Evolutionary conservation across 2,113 vertebrate genomes (phyloP), one percentile per base, ranked within the genome.

Genomic region (Mystacornis crossleyi): DNA sequence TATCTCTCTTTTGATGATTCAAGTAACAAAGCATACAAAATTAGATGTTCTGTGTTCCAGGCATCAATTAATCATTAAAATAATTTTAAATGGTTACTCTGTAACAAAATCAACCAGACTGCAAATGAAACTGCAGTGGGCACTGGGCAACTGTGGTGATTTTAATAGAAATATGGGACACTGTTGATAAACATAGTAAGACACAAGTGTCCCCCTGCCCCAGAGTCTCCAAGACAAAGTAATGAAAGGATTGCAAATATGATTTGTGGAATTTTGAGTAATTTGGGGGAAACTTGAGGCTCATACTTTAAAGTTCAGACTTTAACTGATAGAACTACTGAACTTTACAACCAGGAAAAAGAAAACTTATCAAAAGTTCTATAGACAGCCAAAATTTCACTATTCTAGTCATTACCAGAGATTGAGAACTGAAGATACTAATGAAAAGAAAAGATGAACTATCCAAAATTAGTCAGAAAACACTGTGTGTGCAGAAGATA

Each of bases 201-300:
- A 18, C 6, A 48, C 1, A 53, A 3, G 10, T 31, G 5, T 8
- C 2, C 8, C 3, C 4, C 17, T 33, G 5, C 5, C 16, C 10
- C n/a, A 57, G 1, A 15, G 2, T 25, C 18, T 47, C 24, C n/a
- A 51, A 45, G 11, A 20, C 23, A 4, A 11, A 78, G 5, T 23
- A 72, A 45, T 42, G 14, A 38, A 72, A 81, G 3, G 7, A 48
- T 24, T 87, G 9, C 2, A 54, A 79, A 57, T 18, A 31, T 8
- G 4, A 69, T 53, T 61, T 66, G 12, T 20, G 40, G 18, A 77
- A 60, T 88, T 57, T 8, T 65, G 13, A 4, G 16, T 26, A 14
- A 60, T 47, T 34, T 42, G 0, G 5, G 36, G 54, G 3, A 75
- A 54, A 36, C 6, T 31, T 36, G 70, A 75, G 31, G 14, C 8